These are phyloP conservation scores for Aphrocallistes beatrix DNA, from an alignment of 37 sponge, comb jelly and placozoan genomes.

Conservation along the genomic window DNA sequence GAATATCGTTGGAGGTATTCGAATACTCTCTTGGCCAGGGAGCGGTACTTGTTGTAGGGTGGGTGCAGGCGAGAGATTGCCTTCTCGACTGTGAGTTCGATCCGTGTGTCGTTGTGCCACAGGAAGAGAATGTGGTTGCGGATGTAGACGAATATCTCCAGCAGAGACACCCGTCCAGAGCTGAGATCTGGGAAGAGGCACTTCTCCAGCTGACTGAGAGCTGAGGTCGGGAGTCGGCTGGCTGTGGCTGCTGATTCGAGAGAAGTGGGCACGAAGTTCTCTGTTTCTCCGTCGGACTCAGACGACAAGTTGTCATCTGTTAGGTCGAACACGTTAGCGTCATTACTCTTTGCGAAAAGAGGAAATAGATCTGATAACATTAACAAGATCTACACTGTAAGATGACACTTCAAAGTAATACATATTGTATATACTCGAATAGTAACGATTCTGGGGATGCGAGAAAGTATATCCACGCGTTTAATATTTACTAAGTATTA, in stretches of 20 bases:
- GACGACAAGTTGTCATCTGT: conserved; percentile 62
- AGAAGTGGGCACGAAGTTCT: conserved; percentile 20
- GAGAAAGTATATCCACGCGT: no score
- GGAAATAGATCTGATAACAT: not conserved
- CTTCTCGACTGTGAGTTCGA: not conserved
- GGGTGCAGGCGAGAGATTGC: not conserved
- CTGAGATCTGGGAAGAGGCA: conserved; percentile 70
- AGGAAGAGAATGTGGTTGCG: conserved; percentile 65
- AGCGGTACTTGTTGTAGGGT: conserved; percentile 9
- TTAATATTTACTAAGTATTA: no score
- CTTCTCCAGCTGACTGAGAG: conserved; percentile 73
- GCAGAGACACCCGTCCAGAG: conserved; percentile 38
- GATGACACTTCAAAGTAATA: no score
- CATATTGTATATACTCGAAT: no score
- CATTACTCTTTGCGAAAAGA: not conserved
- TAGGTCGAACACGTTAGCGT: conserved; percentile 1
- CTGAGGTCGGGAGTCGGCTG: conserved; percentile 70
- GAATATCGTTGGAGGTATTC: conserved; percentile 86
- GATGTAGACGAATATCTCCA: conserved; percentile 76
- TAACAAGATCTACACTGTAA: no score
- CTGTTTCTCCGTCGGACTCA: conserved; percentile 63
- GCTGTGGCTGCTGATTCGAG: conserved; percentile 83
- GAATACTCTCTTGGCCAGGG: conserved; percentile 18
- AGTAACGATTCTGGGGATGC: no score
- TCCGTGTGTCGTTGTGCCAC: not conserved